Evolutionary conservation across 2,113 vertebrate species (phyloP), one percentile per base, ranked within the genome.

Genomic region (Pseudorhombus dupliciocellatus): DNA sequence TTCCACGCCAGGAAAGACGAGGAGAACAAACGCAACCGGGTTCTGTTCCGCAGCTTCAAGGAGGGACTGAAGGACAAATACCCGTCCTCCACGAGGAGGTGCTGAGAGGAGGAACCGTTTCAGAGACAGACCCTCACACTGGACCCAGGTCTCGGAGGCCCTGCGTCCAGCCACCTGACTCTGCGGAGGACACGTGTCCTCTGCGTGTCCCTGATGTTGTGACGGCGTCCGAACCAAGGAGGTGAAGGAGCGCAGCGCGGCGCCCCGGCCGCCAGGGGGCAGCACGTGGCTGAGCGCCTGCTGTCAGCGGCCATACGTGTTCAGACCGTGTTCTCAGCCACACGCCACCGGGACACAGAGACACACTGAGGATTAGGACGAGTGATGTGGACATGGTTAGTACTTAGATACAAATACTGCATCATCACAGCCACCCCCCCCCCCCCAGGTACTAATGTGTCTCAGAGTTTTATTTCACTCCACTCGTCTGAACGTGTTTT

Each of bases 31-130:
- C 93, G 79, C 77, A 97, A 97, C 90, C 94, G 95, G 5, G 59
- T 95, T 28, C 93, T 97, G 63, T 97, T 96, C 67, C 95, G 95
- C 40, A 95, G 91, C 84, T 97, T 97, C 90, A 97, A 97, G 79
- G 95, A 96, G 80, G 95, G 95, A 12, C 91, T 97, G 85, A 97
- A 95, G 87, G 75, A 75, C 84, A 96, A 95, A 88, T 97, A 97
- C 70, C 95, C 95, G 0, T 85, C 88, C 44, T 97, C 96, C 1
- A 64, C 82, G 5, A 91, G 91, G 4, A 93, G 91, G 26, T 97
- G 96, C 92, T 97, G 93, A 96, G 18, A n/a, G 20, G 7, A 21
- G 12, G 21, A 2, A 48, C n/a, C n/a, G n/a, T n/a, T n/a, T n/a
- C n/a, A n/a, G n/a, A n/a, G n/a, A n/a, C n/a, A n/a, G n/a, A n/a